A percentile compares a stretch with the other conserved stretches of the same genome.
Evolutionary conservation across 1,140 invertebrate genomes (phyloP).

Genomic region (Ostrea denselamellosa): DNA sequence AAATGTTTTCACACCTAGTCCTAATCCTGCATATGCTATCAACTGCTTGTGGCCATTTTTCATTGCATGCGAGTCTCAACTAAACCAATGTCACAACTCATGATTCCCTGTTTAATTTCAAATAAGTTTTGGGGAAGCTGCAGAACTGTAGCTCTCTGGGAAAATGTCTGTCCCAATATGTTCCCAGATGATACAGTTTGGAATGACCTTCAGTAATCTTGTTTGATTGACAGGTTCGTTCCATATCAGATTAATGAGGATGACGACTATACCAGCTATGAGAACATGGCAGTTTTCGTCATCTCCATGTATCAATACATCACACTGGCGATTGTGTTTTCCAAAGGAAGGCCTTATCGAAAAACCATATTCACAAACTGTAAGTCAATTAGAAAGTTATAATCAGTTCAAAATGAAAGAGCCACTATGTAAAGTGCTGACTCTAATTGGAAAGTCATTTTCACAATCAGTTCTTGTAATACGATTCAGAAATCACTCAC

Average conservation of each 20-base stretch:
- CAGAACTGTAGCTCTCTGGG: too few relatives aligned
- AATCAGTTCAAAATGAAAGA: not conserved
- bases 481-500: too few relatives aligned
- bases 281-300: conserved; percentile 85
- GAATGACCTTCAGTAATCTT: too few relatives aligned
- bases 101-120: not conserved
- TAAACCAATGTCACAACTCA: too few relatives aligned
- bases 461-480: too few relatives aligned
- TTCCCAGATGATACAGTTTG: too few relatives aligned
- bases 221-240: conserved; percentile 69
- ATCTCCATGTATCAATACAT: conserved; percentile 93
- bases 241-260: conserved; percentile 63
- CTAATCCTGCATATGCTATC: too few relatives aligned
- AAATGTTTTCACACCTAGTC: too few relatives aligned
- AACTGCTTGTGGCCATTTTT: too few relatives aligned
- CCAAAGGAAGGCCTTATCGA: conserved; percentile 91
- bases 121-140: not conserved
- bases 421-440: not conserved
- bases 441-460: too few relatives aligned
- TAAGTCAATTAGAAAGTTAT: conserved; percentile 57
- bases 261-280: conserved; percentile 71
- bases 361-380: conserved; percentile 75
- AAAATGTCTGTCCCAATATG: too few relatives aligned
- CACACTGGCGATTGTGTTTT: conserved; percentile 91
- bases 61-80: too few relatives aligned